These are phyloP conservation scores for Cossypha niveicapilla DNA, from an alignment of 2,797 vertebrate species.

Conservation along the genomic window DNA sequence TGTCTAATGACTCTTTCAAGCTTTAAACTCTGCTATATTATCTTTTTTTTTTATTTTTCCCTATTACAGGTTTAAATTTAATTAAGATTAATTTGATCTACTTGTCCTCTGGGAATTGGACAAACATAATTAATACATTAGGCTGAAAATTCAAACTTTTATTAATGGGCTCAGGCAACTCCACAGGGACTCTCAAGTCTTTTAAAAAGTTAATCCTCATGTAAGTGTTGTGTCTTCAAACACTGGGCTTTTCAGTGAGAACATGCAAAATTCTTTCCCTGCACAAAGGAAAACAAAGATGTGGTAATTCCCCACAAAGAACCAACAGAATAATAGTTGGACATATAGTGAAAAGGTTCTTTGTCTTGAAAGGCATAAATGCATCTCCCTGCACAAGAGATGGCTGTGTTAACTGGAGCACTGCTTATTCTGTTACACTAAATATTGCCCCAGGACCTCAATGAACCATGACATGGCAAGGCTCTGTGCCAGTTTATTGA, in stretches of 20 bases:
- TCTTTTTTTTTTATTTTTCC: neutral
- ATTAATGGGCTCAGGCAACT: neutral
- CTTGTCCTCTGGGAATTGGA: neutral
- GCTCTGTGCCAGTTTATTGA: neutral
- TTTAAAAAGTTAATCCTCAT: neutral
- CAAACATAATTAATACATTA: conserved; percentile 8
- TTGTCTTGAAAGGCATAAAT: conserved; percentile 1
- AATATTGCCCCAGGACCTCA: conserved; percentile 20
- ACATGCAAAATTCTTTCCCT: neutral
- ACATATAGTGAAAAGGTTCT: neutral
- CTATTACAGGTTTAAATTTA: neutral
- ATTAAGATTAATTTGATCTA: conserved; percentile 16
- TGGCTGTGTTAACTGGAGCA: neutral
- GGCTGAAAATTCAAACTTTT: neutral
- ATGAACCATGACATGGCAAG: neutral
- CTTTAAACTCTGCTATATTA: neutral
- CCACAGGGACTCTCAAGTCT: neutral
- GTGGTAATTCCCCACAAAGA: neutral
- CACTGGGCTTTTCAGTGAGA: neutral
- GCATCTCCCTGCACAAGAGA: neutral
- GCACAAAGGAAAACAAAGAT: neutral
- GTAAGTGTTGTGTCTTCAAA: neutral
- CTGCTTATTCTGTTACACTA: conserved; percentile 16
- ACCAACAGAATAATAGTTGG: neutral
- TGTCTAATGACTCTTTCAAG: neutral